Evolutionary conservation across 2,888 invertebrate genomes (phyloP).

Genomic region (Muscina levida): DNA sequence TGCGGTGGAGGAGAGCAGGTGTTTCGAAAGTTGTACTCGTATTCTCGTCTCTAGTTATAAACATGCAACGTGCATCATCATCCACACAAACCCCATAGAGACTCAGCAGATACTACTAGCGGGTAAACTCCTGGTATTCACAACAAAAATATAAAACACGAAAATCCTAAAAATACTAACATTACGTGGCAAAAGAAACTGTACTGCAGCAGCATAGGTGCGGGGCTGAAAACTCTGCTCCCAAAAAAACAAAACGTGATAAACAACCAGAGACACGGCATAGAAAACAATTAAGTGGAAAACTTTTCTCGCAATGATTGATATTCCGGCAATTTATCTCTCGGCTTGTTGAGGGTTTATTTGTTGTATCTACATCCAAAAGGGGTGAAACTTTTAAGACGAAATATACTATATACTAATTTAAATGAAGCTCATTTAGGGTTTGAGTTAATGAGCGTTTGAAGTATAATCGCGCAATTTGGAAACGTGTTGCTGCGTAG

Average conservation of each 20-base stretch:
- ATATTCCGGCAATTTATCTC: constrained; percentile 22
- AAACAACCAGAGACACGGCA: constrained; percentile 21
- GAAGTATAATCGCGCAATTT: too few species aligned
- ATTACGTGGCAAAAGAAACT: background rate
- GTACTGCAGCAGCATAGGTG: background rate
- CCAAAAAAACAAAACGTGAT: background rate
- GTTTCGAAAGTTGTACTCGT: constrained; percentile 56
- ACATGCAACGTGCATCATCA: constrained; percentile 28
- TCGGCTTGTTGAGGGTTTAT: constrained; percentile 1
- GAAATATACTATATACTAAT: too few species aligned
- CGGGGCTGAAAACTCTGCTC: background rate
- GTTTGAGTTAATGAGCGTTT: too few species aligned
- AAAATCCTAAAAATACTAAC: constrained; percentile 28
- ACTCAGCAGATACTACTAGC: too few species aligned
- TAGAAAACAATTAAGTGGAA: constrained; percentile 30
- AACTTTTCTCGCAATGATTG: constrained; percentile 20
- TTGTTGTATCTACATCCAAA: background rate
- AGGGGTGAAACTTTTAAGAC: too few species aligned
- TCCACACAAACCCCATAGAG: constrained; percentile 28
- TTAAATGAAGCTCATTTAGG: too few species aligned
- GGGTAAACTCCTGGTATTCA: background rate
- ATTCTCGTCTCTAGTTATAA: constrained; percentile 6
- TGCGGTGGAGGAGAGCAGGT: constrained; percentile 59
- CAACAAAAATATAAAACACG: background rate
- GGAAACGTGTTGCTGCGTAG: too few species aligned